Base-by-base conservation (phyloP, 2,113 vertebrate genomes). In the Melospiza melodia region DNA sequence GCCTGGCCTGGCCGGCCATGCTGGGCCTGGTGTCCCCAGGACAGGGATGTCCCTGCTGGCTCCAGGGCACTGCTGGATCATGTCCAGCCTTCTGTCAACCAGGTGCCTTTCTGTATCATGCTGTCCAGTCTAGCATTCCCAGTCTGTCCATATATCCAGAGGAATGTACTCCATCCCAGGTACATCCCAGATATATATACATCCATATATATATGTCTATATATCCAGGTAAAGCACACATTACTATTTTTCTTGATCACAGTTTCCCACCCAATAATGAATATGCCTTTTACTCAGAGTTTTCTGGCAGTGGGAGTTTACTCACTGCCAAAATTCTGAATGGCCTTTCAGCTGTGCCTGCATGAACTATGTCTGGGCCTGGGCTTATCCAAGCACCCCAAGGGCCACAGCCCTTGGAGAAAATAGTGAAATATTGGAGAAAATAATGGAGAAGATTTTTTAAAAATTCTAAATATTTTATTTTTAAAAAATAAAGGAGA, bases 1-100 rank as follows among this genome's bases (percentile, higher is more conserved):
- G 12, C 24, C 49, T 21, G 23, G 10, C 39, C 19, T 0, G 0
- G 28, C 12, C 0, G 1, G 20, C 10, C 24, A 22, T 73, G 51
- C 41, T 41, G 43, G 14, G 43, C 17, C 51, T 12, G 58, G 33
- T 51, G 76, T 4, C 5, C n/a, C 9, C 25, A 58, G 43, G 59
- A 58, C 51, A 80, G 25, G 25, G 31, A 22, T 58, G 31, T 35
- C 43, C 51, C 76, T 73, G 17, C 51, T 37, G 51, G 11, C 17
- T 43, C 11, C 67, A 43, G 35, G 25, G 3, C 35, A 31, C 67
- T 72, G 43, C 67, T 51, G 51, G 4, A 14, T 31, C 31, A 1
- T 1, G 2, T 12, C 25, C 67, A 88, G 0, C 35, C 6, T 11
- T 31, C 57, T 15, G 7, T 13, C 0, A 0, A 21, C 16, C 20